Evolutionary conservation across 2,888 invertebrate species (phyloP).

Genomic region (Nyleta sp.): DNA sequence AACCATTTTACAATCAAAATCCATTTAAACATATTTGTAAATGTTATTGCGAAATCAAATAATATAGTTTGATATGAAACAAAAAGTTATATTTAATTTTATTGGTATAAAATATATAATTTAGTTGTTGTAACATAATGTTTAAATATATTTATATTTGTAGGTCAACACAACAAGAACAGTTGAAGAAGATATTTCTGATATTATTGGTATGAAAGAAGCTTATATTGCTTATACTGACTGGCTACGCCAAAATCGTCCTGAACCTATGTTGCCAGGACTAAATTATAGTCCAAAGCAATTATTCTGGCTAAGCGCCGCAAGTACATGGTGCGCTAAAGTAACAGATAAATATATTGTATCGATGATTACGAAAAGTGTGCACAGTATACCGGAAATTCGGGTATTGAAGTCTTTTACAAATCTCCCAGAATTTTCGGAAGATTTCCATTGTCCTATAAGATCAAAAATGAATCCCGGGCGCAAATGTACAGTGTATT

Average conservation of each 20-base stretch:
- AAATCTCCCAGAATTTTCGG: too few species aligned
- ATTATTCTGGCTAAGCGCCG: constrained; percentile 75
- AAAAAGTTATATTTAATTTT: too few species aligned
- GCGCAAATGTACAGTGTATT: constrained; percentile 85
- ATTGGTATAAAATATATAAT: too few species aligned
- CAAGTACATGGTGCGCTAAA: constrained; percentile 86
- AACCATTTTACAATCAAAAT: too few species aligned
- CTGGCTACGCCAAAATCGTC: constrained; percentile 87
- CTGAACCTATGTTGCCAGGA: constrained; percentile 88
- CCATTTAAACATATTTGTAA: too few species aligned
- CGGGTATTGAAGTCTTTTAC: too few species aligned
- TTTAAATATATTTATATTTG: neutral
- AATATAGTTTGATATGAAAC: too few species aligned
- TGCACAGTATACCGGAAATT: too few species aligned
- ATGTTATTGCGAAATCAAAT: too few species aligned
- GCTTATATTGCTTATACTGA: constrained; percentile 92
- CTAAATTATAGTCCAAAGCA: constrained; percentile 86
- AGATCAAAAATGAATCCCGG: constrained; percentile 85
- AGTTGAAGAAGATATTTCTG: constrained; percentile 93
- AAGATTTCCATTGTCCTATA: constrained; percentile 82
- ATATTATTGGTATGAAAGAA: constrained; percentile 96
- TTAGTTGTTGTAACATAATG: too few species aligned
- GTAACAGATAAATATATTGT: constrained; percentile 75
- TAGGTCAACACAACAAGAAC: neutral
- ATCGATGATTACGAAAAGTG: too few species aligned